Evolutionary conservation across 2,888 invertebrate species (phyloP).

Genomic region (Luperina testacea): DNA sequence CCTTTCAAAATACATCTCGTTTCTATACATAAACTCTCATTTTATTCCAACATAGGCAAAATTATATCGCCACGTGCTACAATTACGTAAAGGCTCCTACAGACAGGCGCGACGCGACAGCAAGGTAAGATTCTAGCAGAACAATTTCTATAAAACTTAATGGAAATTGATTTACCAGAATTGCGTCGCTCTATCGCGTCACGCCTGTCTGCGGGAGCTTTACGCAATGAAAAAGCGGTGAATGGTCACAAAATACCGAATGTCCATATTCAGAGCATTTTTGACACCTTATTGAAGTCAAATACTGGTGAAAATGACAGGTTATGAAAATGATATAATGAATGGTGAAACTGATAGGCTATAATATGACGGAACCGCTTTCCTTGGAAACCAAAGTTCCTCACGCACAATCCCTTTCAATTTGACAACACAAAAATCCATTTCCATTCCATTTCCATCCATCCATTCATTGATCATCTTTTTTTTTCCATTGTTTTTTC

Average conservation of each 20-base stretch:
- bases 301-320: too few relatives aligned
- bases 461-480: too few relatives aligned
- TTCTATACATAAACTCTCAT: not conserved
- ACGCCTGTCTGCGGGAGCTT: not conserved
- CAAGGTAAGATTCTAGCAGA: not conserved
- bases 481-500: too few relatives aligned
- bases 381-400: too few relatives aligned
- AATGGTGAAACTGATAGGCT: too few relatives aligned
- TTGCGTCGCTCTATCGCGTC: not conserved
- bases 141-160: not conserved
- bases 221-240: not conserved
- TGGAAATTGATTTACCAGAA: not conserved
- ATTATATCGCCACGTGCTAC: not conserved
- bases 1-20: not conserved
- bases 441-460: too few relatives aligned
- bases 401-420: not conserved
- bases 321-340: too few relatives aligned
- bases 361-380: too few relatives aligned
- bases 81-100: not conserved
- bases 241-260: not conserved
- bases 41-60: not conserved
- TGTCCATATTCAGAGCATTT: not conserved
- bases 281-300: too few relatives aligned
- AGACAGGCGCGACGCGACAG: not conserved
- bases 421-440: not conserved